Conservation (phyloP, 2,888 invertebrate species). For the Patella ulyssiponensis region DNA sequence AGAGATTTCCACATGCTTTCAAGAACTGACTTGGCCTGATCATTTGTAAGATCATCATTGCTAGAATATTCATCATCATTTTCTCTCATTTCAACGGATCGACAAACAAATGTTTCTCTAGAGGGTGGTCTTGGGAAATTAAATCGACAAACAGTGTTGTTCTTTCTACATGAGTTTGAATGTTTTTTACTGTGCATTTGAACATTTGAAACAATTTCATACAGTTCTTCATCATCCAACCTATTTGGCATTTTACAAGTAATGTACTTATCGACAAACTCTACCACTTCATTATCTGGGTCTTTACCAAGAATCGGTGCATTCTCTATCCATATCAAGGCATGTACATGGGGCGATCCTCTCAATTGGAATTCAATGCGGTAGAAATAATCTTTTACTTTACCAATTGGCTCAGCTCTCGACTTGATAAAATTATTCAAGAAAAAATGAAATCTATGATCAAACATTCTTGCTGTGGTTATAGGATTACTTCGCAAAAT, state of each 20-base stretch:
- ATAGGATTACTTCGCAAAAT: not conserved
- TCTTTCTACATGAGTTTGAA: constrained; percentile 36
- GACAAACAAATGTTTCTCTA: constrained; percentile 14
- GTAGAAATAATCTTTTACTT: not conserved
- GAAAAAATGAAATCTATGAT: not conserved
- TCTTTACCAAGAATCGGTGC: not conserved
- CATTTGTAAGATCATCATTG: not conserved
- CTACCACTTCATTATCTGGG: not conserved
- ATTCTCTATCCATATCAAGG: not conserved
- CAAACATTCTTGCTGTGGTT: not conserved
- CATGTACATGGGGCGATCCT: not conserved
- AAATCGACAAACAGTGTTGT: constrained; percentile 37
- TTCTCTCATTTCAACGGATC: not conserved
- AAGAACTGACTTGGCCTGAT: constrained; percentile 3
- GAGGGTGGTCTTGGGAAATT: constrained; percentile 38
- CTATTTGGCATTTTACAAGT: too few species aligned
- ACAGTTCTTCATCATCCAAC: constrained; percentile 29
- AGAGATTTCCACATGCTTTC: constrained; percentile 14
- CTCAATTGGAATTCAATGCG: not conserved
- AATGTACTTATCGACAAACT: too few species aligned
- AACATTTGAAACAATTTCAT: constrained; percentile 30
- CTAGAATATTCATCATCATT: not conserved
- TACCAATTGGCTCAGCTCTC: not conserved
- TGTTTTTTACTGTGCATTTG: constrained; percentile 33
- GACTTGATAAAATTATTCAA: not conserved